These are phyloP conservation scores for Artemia franciscana DNA, from an alignment of 1,140 invertebrate species.

Conservation along the genomic window DNA sequence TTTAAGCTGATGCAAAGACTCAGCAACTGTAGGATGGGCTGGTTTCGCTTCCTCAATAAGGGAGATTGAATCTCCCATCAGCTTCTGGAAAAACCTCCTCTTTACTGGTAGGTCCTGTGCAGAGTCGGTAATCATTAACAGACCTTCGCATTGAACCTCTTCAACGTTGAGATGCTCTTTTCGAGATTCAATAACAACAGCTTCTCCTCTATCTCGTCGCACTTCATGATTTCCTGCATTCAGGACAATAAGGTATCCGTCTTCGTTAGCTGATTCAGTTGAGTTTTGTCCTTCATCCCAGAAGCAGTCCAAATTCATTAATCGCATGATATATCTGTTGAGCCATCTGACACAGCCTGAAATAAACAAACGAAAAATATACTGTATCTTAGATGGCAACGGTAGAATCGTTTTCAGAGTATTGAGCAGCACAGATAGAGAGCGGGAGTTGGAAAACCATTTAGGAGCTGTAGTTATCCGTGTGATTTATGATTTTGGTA, in stretches of 20 bases:
- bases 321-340: background rate
- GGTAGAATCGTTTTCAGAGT: too few relatives aligned
- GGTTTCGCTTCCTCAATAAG: conserved; percentile 25
- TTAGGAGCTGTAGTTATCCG: too few relatives aligned
- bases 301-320: background rate
- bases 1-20: conserved; percentile 34
- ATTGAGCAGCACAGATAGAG: too few relatives aligned
- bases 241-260: conserved; percentile 22
- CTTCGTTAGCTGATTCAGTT: conserved; percentile 6
- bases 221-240: conserved; percentile 1
- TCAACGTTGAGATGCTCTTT: conserved; percentile 19
- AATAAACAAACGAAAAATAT: background rate
- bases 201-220: conserved; percentile 10
- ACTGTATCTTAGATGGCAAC: too few relatives aligned
- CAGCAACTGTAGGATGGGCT: conserved; percentile 30
- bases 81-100: conserved; percentile 20
- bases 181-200: conserved; percentile 15
- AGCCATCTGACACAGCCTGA: background rate
- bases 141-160: conserved; percentile 22
- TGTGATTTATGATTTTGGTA: too few relatives aligned
- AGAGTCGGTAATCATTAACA: conserved; percentile 23
- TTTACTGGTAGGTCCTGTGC: conserved; percentile 19
- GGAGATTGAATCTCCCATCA: conserved; percentile 20
- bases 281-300: background rate
- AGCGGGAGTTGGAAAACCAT: too few relatives aligned